Base-by-base conservation (phyloP, 2,797 vertebrate genomes). In the Thamnophis elegans region DNA sequence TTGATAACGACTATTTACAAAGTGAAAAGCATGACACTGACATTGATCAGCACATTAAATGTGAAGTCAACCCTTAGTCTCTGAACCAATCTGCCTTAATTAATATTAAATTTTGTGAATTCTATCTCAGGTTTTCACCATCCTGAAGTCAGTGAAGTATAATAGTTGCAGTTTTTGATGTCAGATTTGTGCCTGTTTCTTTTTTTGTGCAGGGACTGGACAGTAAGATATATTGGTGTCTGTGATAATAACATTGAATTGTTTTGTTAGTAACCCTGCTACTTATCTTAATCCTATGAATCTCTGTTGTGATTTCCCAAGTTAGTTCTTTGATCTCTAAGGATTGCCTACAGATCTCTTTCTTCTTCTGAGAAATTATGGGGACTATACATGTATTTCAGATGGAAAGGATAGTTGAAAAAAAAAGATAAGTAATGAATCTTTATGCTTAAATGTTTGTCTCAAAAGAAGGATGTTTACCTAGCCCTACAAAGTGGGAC, bases 391-490 rank as follows among this genome's bases (percentile, higher is more conserved):
- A 32, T 47, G 54, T 26, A 59, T 47, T 2, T 93, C 93, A 60
- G 5, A 78, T 92, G 88, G 91, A 93, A 96, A 94, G 92, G 90
- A 58, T 92, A 59, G 91, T 93, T 94, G 87, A 89, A 85, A 94
- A 13, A n/a, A n/a, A 92, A 85, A 94, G 95, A 93, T 86, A 82
- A 13, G 60, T 95, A 87, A 95, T 89, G 94, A 95, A 94, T 96
- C 96, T 96, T 87, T 95, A 96, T 94, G 95, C 91, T 93, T 95
- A 96, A 92, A 94, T 88, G 87, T 7, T 73, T 58, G 93, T 94
- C 82, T 89, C 94, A 95, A 86, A 93, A 88, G 94, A 94, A 95
- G 96, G 97, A 97, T 96, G 95, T 96, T 97, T 97, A 96, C 95
- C 90, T 94, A 93, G 89, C 90, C 94, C 88, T 11, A 0, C 85